Percentiles rank a stretch among this genome's conserved stretches.
These are phyloP conservation scores for Centruroides sculpturatus DNA, from an alignment of 1,140 invertebrate species.

Conservation along the genomic window DNA sequence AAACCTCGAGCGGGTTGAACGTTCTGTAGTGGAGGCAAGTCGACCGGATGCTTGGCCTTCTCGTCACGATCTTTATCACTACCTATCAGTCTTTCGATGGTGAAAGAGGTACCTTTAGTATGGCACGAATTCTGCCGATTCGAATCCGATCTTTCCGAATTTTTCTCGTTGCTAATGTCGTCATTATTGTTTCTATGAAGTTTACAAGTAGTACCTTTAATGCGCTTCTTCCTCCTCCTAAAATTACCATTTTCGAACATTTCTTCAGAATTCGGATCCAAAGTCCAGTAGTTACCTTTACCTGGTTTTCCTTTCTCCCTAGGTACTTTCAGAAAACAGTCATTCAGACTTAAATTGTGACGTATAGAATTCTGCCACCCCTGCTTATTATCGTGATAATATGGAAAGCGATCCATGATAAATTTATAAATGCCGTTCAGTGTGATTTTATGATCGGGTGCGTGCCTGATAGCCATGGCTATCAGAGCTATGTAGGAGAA, in stretches of 20 bases:
- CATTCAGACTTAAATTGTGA: constrained; percentile 43
- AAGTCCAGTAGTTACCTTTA: constrained; percentile 47
- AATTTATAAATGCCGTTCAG: constrained; percentile 38
- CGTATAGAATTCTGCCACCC: constrained; percentile 51
- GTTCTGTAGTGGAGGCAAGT: too few relatives aligned
- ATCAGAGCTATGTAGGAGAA: constrained; percentile 46
- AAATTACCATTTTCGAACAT: constrained; percentile 52
- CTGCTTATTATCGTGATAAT: constrained; percentile 43
- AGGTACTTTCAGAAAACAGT: constrained; percentile 42
- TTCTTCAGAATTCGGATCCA: constrained; percentile 39
- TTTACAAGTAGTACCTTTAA: too few relatives aligned
- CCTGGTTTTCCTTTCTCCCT: constrained; percentile 39
- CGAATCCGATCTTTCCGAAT: too few relatives aligned
- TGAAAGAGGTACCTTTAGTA: constrained; percentile 9
- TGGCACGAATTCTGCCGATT: too few relatives aligned
- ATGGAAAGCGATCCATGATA: constrained; percentile 40
- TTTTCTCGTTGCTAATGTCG: too few relatives aligned
- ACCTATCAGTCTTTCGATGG: constrained; percentile 10
- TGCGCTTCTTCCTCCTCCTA: constrained; percentile 32
- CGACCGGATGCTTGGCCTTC: too few relatives aligned
- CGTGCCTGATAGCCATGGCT: constrained; percentile 41
- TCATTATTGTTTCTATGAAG: too few relatives aligned
- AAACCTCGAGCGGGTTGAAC: too few relatives aligned
- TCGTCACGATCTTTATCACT: not conserved
- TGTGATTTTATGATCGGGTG: constrained; percentile 34